Base-by-base conservation (phyloP, 1,140 invertebrate genomes). In the Zaprionus capensis region DNA sequence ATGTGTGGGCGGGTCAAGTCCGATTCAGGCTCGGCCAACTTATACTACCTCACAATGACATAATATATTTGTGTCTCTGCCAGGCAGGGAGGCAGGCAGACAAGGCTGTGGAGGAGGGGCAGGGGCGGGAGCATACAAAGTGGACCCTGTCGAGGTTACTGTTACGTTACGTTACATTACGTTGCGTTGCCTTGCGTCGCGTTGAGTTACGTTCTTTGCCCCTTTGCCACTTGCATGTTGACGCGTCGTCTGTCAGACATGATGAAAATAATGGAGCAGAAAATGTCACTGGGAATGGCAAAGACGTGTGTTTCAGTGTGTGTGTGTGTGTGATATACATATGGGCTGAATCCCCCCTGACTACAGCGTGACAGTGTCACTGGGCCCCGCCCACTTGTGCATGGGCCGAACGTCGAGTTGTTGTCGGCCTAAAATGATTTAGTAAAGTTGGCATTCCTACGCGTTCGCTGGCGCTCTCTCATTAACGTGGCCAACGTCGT, bases 251-350 rank as follows among this genome's bases (percentile, higher is more conserved):
- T 90, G 85, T 90, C 86, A 90, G 73, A 90, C 85, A 90, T 90
- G 86, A 90, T 90, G 85, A 90, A 90, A 90, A 90, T 90, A 90
- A 90, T 90, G 85, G 86, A 90, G 86, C 85, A 90, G 85, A 90
- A 88, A 90, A 90, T 91, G 86, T 90, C 85, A 85, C 85, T 90
- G 73, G 71, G 68, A 61, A 83, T 88, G 83, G 67, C 81, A 76
- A 84, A 71, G 84, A 81, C 74, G 76, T 59, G 64, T 55, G 24
- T 65, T 26, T 38, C 28, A 68, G 15, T 73, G 55, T 82, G 34
- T 66, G 49, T 41, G 49, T 41, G 61, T 63, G 64, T 63, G 51
- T 55, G 51, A 51, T 56, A 55, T 51, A 20, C 38, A 59, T 59
- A 74, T 49, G 24, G 51, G 20, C 22, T 41, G 31, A 36, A 14